A percentile compares a stretch with the other conserved stretches of the same genome.
Evolutionary conservation across 2,113 vertebrate species (phyloP).

Genomic region (Girardinichthys multiradiatus): DNA sequence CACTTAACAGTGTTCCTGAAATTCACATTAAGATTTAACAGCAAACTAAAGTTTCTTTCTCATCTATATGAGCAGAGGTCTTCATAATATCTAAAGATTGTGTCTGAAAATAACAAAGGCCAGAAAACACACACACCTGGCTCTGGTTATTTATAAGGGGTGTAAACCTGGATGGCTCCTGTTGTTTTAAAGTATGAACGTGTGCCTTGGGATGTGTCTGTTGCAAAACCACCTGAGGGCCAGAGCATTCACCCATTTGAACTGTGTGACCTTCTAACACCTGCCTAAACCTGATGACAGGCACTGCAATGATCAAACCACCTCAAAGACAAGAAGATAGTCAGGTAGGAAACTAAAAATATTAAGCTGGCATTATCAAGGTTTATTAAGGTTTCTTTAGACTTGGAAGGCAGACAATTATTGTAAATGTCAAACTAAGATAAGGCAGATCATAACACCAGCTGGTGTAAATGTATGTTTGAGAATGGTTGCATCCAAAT

Average conservation of each 20-base stretch:
- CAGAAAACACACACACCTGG: conserved; percentile 73
- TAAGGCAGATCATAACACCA: not conserved
- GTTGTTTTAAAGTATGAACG: conserved; percentile 33
- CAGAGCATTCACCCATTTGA: conserved; percentile 17
- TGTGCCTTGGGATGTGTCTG: conserved; percentile 26
- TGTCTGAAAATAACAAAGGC: conserved; percentile 50
- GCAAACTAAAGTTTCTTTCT: conserved; percentile 4
- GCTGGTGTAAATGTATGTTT: not conserved
- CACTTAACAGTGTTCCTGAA: not conserved
- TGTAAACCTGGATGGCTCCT: conserved; percentile 62
- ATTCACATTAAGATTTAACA: conserved; percentile 9
- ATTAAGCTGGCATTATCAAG: not conserved
- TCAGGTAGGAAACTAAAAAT: not conserved
- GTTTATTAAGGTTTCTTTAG: not conserved
- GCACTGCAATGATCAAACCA: conserved; percentile 39
- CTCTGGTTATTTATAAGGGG: conserved; percentile 61
- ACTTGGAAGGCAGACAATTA: not conserved
- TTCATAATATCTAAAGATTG: conserved; percentile 2
- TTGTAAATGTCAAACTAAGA: not conserved
- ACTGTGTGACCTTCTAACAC: conserved; percentile 45
- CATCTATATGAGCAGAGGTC: conserved; percentile 16
- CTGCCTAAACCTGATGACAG: conserved; percentile 35
- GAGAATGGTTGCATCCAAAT: too few species aligned
- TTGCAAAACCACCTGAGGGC: conserved; percentile 42
- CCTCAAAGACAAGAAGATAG: conserved; percentile 21